These are phyloP conservation scores for Perca fluviatilis DNA, from an alignment of 2,113 vertebrate genomes.

Conservation along the genomic window DNA sequence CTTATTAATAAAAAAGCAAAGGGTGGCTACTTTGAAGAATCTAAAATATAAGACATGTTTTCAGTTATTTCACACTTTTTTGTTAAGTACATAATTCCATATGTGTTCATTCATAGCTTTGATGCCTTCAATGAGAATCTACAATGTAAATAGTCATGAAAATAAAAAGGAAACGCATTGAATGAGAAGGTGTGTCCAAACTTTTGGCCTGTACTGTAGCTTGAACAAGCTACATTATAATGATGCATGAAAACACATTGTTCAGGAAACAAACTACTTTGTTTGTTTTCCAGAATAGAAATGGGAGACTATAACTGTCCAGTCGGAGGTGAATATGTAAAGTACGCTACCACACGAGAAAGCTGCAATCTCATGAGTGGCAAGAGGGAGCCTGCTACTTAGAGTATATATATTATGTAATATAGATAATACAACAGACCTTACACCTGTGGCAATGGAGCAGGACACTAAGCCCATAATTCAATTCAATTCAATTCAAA, in stretches of 20 bases:
- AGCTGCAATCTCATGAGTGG: background rate
- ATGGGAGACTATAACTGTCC: background rate
- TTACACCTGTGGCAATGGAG: background rate
- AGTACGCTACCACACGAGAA: background rate
- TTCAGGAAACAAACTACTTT: background rate
- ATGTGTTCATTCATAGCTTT: too few relatives aligned
- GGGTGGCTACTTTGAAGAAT: too few relatives aligned
- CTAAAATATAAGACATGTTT: too few relatives aligned
- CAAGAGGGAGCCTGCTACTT: background rate
- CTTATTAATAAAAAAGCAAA: too few relatives aligned
- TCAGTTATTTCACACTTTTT: too few relatives aligned
- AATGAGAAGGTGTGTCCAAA: too few relatives aligned
- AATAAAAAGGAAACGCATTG: too few relatives aligned
- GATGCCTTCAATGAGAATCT: too few relatives aligned
- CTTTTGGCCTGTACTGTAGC: too few relatives aligned
- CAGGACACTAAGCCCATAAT: background rate
- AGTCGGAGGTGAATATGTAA: background rate
- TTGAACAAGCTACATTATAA: background rate
- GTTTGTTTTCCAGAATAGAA: background rate
- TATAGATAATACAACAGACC: background rate
- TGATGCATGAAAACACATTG: background rate
- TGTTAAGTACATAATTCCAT: too few relatives aligned
- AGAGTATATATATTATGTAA: background rate
- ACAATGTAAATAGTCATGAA: too few relatives aligned
- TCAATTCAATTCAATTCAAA: too few relatives aligned